Evolutionary conservation across 2,113 vertebrate genomes (phyloP), one percentile per base, ranked within the genome.

Genomic region (Murina feae): DNA sequence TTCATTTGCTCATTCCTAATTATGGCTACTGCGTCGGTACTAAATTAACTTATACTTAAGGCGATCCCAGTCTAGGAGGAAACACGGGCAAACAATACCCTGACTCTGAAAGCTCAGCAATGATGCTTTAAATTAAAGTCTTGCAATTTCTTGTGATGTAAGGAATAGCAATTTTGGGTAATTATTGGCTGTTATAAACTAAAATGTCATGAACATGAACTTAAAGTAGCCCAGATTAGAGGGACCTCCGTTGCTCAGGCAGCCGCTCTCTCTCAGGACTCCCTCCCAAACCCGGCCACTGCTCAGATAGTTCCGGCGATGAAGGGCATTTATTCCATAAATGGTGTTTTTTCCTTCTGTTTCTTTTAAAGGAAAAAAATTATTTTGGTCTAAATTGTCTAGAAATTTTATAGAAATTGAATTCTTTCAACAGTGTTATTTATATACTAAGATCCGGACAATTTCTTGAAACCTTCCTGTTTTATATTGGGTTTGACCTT

Each of bases 1-100:
- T 90, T 94, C 32, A 97, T 89, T 94, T 95, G 35, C 69, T 87
- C 84, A 63, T 51, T 89, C 28, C 84, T 58, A 96, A 93, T 92
- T 95, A 32, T 88, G 74, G 44, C 76, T 91, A 42, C 8, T 89
- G 3, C 90, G 53, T 89, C 58, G 76, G 72, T 68, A 53, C 78
- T 60, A 80, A 80, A 85, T 81, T 90, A 86, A 66, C 12, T 58
- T 86, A 58, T 83, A 60, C 12, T 58, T 86, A 58, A 93, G 78
- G 79, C 94, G 44, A 82, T 92, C 78, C 51, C 20, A 68, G 47
- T 90, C n/a, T 82, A 93, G 81, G 74, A 92, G 49, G 88, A 93
- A 55, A 55, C 51, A 74, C 5, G 9, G 39, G 47, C 80, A 68
- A 28, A 71, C 18, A 32, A 51, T 68, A 86, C 17, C 20, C 14